These are phyloP conservation scores for Tinea trinotella DNA, from an alignment of 2,888 invertebrate genomes.

Conservation along the genomic window DNA sequence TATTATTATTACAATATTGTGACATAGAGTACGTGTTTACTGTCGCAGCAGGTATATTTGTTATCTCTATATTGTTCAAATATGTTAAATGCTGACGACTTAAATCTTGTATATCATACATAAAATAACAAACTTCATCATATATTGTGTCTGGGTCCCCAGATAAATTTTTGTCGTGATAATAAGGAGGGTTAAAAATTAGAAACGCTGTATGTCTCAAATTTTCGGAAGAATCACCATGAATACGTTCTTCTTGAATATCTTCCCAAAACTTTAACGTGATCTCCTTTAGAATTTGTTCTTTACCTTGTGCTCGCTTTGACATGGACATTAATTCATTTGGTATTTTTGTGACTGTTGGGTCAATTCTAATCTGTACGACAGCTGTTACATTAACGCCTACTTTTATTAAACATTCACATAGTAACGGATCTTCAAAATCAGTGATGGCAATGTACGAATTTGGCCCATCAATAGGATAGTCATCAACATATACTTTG, in stretches of 20 bases:
- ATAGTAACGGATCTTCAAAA: slow-evolving; percentile 50
- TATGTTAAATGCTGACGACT: slow-evolving; percentile 59
- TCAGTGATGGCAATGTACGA: slow-evolving; percentile 68
- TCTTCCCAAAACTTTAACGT: slow-evolving; percentile 50
- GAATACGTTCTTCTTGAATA: slow-evolving; percentile 44
- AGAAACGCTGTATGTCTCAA: slow-evolving; percentile 58
- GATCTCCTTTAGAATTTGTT: slow-evolving; percentile 43
- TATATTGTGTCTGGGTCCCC: slow-evolving; percentile 56
- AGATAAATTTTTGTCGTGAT: slow-evolving; percentile 37
- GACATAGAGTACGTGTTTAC: slow-evolving; percentile 27
- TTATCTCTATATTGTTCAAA: slow-evolving; percentile 55
- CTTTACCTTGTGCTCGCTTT: slow-evolving; percentile 55
- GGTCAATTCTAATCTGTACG: slow-evolving; percentile 54
- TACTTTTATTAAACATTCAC: slow-evolving; percentile 42
- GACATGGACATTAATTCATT: slow-evolving; percentile 37
- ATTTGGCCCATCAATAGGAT: slow-evolving; percentile 65
- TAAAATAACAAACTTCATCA: slow-evolving; percentile 59
- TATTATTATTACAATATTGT: slow-evolving; percentile 35
- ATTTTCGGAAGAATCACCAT: slow-evolving; percentile 35
- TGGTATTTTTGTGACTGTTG: slow-evolving; percentile 34
- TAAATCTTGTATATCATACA: slow-evolving; percentile 70
- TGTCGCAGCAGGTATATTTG: slow-evolving; percentile 37
- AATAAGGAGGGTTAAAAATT: slow-evolving; percentile 54
- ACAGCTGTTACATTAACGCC: slow-evolving; percentile 52
- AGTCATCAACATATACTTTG: slow-evolving; percentile 66